Percentiles rank a stretch among this genome's conserved stretches.
Evolutionary conservation across 2,113 vertebrate species (phyloP).

Genomic region (Leptobrachium ailaonicum): DNA sequence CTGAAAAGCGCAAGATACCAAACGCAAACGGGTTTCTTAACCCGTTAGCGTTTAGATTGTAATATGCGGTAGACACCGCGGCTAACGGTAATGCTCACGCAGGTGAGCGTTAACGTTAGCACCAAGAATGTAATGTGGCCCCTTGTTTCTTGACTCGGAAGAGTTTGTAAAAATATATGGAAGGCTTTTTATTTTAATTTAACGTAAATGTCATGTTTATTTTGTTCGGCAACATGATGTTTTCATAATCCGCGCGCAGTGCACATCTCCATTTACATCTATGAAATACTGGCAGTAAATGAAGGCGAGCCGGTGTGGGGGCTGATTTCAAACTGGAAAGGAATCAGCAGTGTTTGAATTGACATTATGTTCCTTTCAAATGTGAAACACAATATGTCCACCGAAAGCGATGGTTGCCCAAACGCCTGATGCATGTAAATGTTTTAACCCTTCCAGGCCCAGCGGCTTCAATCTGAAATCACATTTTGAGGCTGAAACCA

Average conservation of each 20-base stretch:
- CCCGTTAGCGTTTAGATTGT: no score
- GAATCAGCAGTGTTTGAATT: not conserved
- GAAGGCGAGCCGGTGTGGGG: slow-evolving; percentile 29
- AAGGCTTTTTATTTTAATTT: not conserved
- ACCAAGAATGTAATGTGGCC: no score
- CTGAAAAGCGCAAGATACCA: no score
- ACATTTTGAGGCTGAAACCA: no score
- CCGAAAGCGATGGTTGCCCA: not conserved
- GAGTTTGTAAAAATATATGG: no score
- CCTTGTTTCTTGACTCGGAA: no score
- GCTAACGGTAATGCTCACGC: no score
- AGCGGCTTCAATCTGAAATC: no score
- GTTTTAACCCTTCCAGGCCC: not conserved
- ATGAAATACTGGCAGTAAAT: slow-evolving; percentile 1
- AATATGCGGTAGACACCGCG: no score
- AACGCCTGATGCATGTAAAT: not conserved
- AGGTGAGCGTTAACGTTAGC: no score
- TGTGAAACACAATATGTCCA: not conserved
- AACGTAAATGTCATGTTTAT: not conserved
- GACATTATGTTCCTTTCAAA: slow-evolving; percentile 21
- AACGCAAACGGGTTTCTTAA: no score
- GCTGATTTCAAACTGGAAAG: slow-evolving; percentile 4
- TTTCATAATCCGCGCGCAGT: not conserved
- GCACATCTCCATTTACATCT: not conserved
- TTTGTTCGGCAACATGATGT: not conserved